Conservation (phyloP, 2,113 vertebrate genomes). For the Euleptes europaea region DNA sequence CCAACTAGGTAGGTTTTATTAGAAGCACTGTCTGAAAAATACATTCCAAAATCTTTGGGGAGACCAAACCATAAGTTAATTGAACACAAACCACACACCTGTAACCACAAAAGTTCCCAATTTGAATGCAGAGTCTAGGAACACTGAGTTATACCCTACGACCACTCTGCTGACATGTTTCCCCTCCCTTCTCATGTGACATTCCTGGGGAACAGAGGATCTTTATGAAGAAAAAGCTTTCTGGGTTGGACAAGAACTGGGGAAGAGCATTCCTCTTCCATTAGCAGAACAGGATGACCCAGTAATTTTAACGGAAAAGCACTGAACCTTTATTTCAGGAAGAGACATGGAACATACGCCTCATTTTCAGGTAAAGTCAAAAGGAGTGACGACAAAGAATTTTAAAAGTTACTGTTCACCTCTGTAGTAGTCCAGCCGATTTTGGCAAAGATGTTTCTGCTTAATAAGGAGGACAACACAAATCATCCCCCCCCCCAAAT, state of each 20-base stretch:
- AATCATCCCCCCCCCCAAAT: not conserved
- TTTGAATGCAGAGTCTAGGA: conserved; percentile 26
- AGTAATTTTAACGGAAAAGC: not conserved
- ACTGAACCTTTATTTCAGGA: not conserved
- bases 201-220: too few species aligned
- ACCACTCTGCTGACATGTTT: too few species aligned
- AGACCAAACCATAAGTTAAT: conserved; percentile 17
- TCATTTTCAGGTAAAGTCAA: conserved; percentile 40
- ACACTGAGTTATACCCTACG: not conserved
- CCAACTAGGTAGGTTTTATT: conserved; percentile 65
- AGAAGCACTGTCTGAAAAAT: conserved; percentile 45
- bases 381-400: conserved; percentile 2
- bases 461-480: not conserved
- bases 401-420: not conserved
- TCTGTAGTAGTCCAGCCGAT: conserved; percentile 23
- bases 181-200: too few species aligned
- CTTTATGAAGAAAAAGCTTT: too few species aligned
- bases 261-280: too few species aligned
- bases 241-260: too few species aligned
- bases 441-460: conserved; percentile 30
- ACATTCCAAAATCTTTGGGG: conserved; percentile 18
- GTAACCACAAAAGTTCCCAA: not conserved
- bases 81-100: conserved; percentile 13
- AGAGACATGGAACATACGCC: not conserved
- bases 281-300: too few species aligned